Percentiles rank a stretch among this genome's conserved stretches.
Evolutionary conservation across 2,888 invertebrate genomes (phyloP).

Genomic region (Troides helena): DNA sequence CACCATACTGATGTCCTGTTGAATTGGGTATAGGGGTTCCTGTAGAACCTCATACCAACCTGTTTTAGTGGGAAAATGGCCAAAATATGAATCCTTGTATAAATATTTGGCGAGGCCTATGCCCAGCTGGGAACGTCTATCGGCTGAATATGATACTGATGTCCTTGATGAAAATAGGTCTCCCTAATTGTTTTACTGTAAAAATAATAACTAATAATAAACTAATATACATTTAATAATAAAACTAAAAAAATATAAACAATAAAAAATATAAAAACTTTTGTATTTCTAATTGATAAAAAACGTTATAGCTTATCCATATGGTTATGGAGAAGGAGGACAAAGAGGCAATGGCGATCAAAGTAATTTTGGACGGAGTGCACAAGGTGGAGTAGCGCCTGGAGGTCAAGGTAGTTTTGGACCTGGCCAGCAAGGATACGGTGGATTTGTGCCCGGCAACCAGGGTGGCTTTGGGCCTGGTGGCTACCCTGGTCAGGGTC

Average conservation of each 20-base stretch:
- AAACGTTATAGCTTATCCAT: constrained; percentile 5
- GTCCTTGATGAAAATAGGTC: no score
- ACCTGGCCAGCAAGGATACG: constrained; percentile 24
- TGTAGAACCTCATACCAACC: no score
- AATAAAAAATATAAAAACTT: neutral
- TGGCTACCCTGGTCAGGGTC: constrained; percentile 26
- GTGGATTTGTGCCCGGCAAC: constrained; percentile 28
- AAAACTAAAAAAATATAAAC: neutral
- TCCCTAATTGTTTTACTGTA: no score
- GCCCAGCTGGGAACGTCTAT: no score
- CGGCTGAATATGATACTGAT: no score
- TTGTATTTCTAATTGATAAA: neutral
- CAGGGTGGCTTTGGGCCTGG: constrained; percentile 33
- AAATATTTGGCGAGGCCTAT: no score
- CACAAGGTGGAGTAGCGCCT: constrained; percentile 17
- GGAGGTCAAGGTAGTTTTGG: constrained; percentile 32
- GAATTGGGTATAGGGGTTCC: no score
- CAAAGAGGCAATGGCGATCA: constrained; percentile 10
- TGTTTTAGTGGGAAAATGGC: no score
- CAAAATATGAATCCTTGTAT: no score
- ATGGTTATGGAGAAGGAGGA: constrained; percentile 16
- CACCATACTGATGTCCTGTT: no score
- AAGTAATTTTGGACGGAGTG: constrained; percentile 21
- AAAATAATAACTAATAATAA: no score
- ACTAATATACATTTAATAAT: no score